Evolutionary conservation across 2,797 vertebrate genomes (phyloP).

Genomic region (Lithobates sylvaticus): DNA sequence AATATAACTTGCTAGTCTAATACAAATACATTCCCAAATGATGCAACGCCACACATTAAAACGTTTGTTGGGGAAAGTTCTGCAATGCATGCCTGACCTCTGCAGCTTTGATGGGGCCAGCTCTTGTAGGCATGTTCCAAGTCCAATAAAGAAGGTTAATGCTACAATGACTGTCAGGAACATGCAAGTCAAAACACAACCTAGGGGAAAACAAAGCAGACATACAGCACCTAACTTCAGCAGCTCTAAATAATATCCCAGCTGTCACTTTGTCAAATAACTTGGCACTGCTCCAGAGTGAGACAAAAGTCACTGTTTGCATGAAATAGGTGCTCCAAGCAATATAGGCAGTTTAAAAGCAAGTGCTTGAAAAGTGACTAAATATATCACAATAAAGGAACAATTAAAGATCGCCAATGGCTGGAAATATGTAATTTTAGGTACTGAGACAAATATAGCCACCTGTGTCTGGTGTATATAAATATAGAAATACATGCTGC

Average conservation of each 20-base stretch:
- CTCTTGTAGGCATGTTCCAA: conserved; percentile 78
- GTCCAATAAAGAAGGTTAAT: conserved; percentile 78
- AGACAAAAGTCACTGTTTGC: conserved; percentile 80
- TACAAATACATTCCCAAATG: conserved; percentile 12
- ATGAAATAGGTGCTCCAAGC: conserved; percentile 68
- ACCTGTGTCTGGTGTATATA: conserved; percentile 59
- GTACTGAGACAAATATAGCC: conserved; percentile 68
- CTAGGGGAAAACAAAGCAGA: conserved; percentile 78
- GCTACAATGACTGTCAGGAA: conserved; percentile 80
- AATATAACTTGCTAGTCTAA: not conserved
- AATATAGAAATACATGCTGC: conserved; percentile 66
- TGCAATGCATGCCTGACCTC: conserved; percentile 51
- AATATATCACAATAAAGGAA: conserved; percentile 66
- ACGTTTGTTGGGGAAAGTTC: conserved; percentile 64
- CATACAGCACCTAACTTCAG: conserved; percentile 70
- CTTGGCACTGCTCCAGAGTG: conserved; percentile 72
- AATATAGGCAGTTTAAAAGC: conserved; percentile 66
- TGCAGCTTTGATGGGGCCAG: conserved; percentile 60
- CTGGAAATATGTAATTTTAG: conserved; percentile 65
- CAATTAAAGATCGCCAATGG: conserved; percentile 60
- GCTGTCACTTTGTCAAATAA: conserved; percentile 75
- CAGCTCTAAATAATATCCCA: conserved; percentile 77
- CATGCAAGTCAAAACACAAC: conserved; percentile 84
- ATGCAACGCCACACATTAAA: conserved; percentile 14
- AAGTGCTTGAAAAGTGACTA: conserved; percentile 66